A percentile compares a stretch with the other conserved stretches of the same genome.
phyloP scores from a whole-genome alignment of 2,888 invertebrate species.

The Galerucella pusilla region DNA sequence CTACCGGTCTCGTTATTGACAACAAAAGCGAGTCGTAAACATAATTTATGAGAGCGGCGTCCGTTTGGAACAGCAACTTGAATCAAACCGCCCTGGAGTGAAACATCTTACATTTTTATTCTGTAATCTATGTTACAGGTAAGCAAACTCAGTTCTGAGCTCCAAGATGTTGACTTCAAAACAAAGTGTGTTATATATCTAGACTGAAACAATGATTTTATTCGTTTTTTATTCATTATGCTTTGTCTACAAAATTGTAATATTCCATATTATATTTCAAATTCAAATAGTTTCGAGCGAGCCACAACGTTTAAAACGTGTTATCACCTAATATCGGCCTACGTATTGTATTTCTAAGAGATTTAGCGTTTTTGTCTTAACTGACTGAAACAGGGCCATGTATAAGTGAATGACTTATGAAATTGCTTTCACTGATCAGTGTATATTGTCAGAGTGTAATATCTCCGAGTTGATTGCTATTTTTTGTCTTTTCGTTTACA shows the following conservation, averaged over 20 bases:
- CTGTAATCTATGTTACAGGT: too few species aligned
- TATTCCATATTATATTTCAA: constrained; percentile 8
- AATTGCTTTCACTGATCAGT: constrained; percentile 3
- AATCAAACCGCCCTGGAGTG: too few species aligned
- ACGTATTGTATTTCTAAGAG: constrained; percentile 9
- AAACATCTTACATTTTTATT: too few species aligned
- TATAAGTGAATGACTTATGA: neutral
- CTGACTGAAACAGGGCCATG: neutral
- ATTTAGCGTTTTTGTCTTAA: neutral
- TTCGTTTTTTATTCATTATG: neutral
- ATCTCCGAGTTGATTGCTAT: neutral
- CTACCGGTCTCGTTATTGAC: too few species aligned
- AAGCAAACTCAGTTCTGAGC: too few species aligned
- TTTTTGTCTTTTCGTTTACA: constrained; percentile 9
- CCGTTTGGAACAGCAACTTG: too few species aligned
- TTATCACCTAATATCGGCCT: neutral
- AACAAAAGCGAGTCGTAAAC: too few species aligned
- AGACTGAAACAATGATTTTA: neutral
- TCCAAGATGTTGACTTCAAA: too few species aligned
- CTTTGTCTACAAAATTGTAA: neutral
- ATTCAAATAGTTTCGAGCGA: constrained; percentile 10
- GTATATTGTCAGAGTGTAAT: neutral
- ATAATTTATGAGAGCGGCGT: too few species aligned
- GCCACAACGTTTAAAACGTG: neutral
- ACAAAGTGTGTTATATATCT: too few species aligned